These are phyloP conservation scores for Apolygus lucorum DNA, from an alignment of 1,140 invertebrate genomes.

Conservation along the genomic window DNA sequence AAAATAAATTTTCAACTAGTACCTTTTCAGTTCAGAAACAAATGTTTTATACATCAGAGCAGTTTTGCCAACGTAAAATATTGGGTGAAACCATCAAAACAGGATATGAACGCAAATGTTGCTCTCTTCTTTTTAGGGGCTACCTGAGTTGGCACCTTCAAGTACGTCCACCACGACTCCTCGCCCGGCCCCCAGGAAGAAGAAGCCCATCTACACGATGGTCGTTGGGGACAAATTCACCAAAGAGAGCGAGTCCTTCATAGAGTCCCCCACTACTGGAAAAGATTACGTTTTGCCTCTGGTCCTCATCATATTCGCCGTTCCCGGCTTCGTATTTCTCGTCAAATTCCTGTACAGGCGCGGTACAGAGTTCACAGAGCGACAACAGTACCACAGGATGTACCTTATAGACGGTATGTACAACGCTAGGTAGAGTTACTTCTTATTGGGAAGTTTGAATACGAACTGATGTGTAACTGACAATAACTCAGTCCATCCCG, in stretches of 20 bases:
- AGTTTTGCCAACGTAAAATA: too few relatives aligned
- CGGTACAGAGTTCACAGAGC: conserved; percentile 62
- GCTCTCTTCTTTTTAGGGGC: too few relatives aligned
- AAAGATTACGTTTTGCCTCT: conserved; percentile 48
- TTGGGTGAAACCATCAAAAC: too few relatives aligned
- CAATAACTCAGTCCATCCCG: too few relatives aligned
- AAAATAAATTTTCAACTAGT: too few relatives aligned
- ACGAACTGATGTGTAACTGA: too few relatives aligned
- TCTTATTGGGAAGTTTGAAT: too few relatives aligned
- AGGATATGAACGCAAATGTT: too few relatives aligned
- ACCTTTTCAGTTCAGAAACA: too few relatives aligned
- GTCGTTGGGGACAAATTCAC: conserved; percentile 17
- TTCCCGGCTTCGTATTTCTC: conserved; percentile 52
- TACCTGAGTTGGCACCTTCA: too few relatives aligned
- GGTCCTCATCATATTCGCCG: conserved; percentile 51
- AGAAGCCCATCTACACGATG: conserved; percentile 23
- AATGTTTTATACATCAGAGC: too few relatives aligned
- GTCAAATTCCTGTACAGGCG: conserved; percentile 52
- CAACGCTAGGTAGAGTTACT: conserved; percentile 51
- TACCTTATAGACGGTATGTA: conserved; percentile 75
- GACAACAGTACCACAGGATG: conserved; percentile 66
- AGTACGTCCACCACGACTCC: background rate
- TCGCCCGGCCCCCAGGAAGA: background rate
- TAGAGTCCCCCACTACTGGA: conserved; percentile 30
- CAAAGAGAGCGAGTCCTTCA: conserved; percentile 26